Evolutionary conservation across 2,113 vertebrate species (phyloP).

Genomic region (Aramus guarauna): DNA sequence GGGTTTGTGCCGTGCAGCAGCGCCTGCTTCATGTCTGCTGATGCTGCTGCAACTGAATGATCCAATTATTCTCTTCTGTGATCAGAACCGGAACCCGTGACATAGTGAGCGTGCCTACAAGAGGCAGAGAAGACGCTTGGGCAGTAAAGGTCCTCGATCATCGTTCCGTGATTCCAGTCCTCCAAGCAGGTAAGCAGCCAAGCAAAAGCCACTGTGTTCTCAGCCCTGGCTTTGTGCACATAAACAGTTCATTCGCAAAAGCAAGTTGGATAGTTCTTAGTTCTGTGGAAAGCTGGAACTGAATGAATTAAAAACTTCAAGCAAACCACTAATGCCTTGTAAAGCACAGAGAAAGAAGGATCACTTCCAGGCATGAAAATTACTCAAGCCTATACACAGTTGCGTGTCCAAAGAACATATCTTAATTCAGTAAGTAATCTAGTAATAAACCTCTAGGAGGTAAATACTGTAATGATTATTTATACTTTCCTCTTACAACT

Average conservation of each 20-base stretch:
- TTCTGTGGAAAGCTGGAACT: conserved; percentile 56
- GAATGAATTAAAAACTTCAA: conserved; percentile 65
- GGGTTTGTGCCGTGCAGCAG: background rate
- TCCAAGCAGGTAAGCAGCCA: background rate
- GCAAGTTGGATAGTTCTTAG: fast-evolving
- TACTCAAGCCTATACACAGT: background rate
- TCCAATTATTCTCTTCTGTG: background rate
- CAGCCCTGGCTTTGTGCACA: background rate
- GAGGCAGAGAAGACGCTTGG: background rate
- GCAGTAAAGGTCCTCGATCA: fast-evolving
- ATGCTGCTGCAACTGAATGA: background rate
- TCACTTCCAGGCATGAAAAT: conserved; percentile 56
- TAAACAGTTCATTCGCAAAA: fast-evolving
- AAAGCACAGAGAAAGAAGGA: conserved; percentile 64
- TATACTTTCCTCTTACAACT: background rate
- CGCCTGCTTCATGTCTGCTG: background rate
- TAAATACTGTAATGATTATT: background rate
- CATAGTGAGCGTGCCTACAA: fast-evolving
- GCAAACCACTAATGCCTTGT: conserved; percentile 3
- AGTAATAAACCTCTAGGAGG: background rate
- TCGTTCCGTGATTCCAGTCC: fast-evolving
- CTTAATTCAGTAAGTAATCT: background rate
- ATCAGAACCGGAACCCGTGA: fast-evolving
- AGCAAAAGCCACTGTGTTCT: fast-evolving
- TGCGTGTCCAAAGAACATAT: background rate